phyloP scores from a whole-genome alignment of 2,888 invertebrate species.

The Pyrgus malvae region DNA sequence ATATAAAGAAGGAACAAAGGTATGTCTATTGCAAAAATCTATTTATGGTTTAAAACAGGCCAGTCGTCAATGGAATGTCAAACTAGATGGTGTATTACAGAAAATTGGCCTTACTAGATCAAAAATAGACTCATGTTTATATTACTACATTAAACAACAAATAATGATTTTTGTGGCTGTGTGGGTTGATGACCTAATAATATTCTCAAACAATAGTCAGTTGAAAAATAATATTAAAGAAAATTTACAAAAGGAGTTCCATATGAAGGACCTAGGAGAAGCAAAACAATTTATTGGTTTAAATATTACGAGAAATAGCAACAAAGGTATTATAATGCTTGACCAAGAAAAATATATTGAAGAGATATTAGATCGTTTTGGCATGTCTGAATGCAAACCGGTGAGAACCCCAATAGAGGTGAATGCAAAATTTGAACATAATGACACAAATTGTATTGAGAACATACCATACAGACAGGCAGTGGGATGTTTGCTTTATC shows the following conservation, averaged over 20 bases:
- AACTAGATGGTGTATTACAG: background rate
- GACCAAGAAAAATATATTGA: slow-evolving; percentile 1
- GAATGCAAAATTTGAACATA: no score
- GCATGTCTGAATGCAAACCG: background rate
- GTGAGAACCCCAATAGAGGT: background rate
- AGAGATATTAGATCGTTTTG: background rate
- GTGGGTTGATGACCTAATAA: slow-evolving; percentile 2
- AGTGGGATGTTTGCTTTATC: background rate
- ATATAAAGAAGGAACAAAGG: background rate
- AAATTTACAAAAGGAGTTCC: background rate
- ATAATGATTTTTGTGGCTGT: background rate
- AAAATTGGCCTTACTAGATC: background rate
- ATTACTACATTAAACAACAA: background rate
- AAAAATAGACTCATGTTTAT: slow-evolving; percentile 1
- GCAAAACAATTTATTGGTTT: slow-evolving; percentile 4
- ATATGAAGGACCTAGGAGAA: slow-evolving; percentile 23
- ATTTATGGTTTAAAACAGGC: slow-evolving; percentile 33
- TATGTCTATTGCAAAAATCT: slow-evolving; percentile 27
- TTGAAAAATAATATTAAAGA: background rate
- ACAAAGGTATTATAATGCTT: background rate
- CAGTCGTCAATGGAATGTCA: slow-evolving; percentile 1
- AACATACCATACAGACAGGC: background rate
- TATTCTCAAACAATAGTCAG: background rate
- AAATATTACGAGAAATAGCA: slow-evolving; percentile 18
- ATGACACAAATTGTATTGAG: background rate